These are phyloP conservation scores for Drosophila fuyamai DNA, from an alignment of 1,140 invertebrate species.

Conservation along the genomic window DNA sequence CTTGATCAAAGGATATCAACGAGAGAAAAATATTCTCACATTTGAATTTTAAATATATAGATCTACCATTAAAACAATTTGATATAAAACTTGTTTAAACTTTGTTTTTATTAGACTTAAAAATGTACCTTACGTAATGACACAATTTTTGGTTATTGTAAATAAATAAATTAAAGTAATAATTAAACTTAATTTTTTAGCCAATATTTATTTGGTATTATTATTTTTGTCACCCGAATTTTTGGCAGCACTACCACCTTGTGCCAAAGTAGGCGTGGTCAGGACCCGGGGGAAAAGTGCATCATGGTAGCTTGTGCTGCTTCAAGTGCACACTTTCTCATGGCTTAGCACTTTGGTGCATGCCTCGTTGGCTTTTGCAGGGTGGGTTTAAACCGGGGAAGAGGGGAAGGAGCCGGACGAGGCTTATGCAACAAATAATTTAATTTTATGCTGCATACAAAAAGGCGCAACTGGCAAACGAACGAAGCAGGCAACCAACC, in stretches of 20 bases:
- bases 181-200: too few species aligned
- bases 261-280: slow-evolving; percentile 38
- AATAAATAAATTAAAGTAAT: too few species aligned
- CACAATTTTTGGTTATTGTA: too few species aligned
- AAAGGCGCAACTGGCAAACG: slow-evolving; percentile 56
- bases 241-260: slow-evolving; percentile 25
- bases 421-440: slow-evolving; percentile 82
- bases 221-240: not conserved
- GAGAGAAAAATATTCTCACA: too few species aligned
- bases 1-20: too few species aligned
- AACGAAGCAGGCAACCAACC: slow-evolving; percentile 4
- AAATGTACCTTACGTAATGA: not conserved
- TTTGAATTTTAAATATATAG: too few species aligned
- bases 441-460: slow-evolving; percentile 81
- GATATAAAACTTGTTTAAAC: too few species aligned
- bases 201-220: not conserved
- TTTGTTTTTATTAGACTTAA: too few species aligned
- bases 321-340: slow-evolving; percentile 81
- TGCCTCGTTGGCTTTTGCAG: slow-evolving; percentile 70
- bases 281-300: slow-evolving; percentile 39
- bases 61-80: too few species aligned
- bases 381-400: not conserved
- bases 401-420: slow-evolving; percentile 4
- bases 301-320: slow-evolving; percentile 54
- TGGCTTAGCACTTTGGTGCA: slow-evolving; percentile 79